These are phyloP conservation scores for Cerastis leucographa DNA, from an alignment of 2,888 invertebrate genomes.

Conservation along the genomic window DNA sequence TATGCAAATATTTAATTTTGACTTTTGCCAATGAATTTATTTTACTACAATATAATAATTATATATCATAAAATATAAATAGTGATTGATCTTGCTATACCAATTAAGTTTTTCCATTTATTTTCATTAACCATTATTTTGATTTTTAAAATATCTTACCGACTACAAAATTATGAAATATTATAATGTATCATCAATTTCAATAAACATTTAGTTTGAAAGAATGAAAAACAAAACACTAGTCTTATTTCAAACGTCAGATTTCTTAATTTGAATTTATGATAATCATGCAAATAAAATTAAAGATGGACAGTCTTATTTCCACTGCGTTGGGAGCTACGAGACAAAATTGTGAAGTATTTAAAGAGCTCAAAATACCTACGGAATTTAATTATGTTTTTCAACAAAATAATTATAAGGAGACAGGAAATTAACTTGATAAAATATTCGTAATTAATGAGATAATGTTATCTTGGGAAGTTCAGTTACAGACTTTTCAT, in stretches of 20 bases:
- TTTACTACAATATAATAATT: neutral
- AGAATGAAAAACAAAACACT: slow-evolving; percentile 1
- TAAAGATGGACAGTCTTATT: slow-evolving; percentile 6
- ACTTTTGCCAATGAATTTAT: neutral
- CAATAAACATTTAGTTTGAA: slow-evolving; percentile 1
- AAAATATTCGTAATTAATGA: slow-evolving; percentile 33
- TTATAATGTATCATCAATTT: slow-evolving; percentile 1
- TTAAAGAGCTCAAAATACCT: slow-evolving; percentile 8
- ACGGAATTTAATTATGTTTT: slow-evolving; percentile 33
- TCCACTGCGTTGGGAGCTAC: neutral
- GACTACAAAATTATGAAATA: neutral
- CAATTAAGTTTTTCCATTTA: slow-evolving; percentile 11
- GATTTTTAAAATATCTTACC: neutral
- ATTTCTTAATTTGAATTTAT: slow-evolving; percentile 33
- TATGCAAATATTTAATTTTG: neutral
- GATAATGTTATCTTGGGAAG: slow-evolving; percentile 15
- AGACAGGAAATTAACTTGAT: slow-evolving; percentile 29
- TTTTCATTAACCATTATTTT: neutral
- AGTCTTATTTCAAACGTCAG: slow-evolving; percentile 22
- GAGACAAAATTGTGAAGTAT: slow-evolving; percentile 5
- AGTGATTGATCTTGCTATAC: neutral
- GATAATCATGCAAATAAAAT: slow-evolving; percentile 4
- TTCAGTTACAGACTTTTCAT: neutral
- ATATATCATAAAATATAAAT: neutral
- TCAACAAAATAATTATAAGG: slow-evolving; percentile 20